Evolutionary conservation across 2,113 vertebrate species (phyloP).

Genomic region (Hiodon tergisus): DNA sequence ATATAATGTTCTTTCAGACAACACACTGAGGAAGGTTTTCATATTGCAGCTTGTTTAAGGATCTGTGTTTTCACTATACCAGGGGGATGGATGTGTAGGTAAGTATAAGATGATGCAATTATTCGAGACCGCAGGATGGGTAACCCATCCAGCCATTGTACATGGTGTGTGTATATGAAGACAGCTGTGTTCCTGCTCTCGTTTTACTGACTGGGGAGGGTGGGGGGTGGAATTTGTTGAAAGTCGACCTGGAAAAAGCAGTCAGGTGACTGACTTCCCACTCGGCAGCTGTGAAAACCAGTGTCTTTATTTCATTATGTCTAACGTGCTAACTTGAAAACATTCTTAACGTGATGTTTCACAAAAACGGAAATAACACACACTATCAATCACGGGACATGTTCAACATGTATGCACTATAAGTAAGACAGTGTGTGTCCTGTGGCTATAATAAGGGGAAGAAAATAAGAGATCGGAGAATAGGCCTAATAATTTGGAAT

Average conservation of each 20-base stretch:
- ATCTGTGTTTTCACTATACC: conserved; percentile 12
- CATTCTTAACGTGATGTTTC: conserved; percentile 60
- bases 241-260: conserved; percentile 50
- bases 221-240: conserved; percentile 64
- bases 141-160: conserved; percentile 45
- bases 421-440: conserved; percentile 39
- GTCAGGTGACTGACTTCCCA: conserved; percentile 57
- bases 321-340: conserved; percentile 49
- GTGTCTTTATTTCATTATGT: conserved; percentile 57
- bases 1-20: conserved; percentile 44
- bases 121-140: conserved; percentile 49
- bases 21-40: conserved; percentile 42
- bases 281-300: conserved; percentile 52
- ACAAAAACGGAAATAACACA: conserved; percentile 65
- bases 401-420: conserved; percentile 47
- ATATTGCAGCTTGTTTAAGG: conserved; percentile 23
- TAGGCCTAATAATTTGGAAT: no score
- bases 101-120: conserved; percentile 53
- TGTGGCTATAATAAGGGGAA: conserved; percentile 22
- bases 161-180: conserved; percentile 58
- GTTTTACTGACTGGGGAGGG: conserved; percentile 49
- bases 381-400: conserved; percentile 52
- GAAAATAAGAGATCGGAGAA: no score
- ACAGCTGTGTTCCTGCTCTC: conserved; percentile 52
- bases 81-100: conserved; percentile 6